Base-by-base conservation (phyloP, 2,888 invertebrate species). In the Cremastinae sp. region DNA sequence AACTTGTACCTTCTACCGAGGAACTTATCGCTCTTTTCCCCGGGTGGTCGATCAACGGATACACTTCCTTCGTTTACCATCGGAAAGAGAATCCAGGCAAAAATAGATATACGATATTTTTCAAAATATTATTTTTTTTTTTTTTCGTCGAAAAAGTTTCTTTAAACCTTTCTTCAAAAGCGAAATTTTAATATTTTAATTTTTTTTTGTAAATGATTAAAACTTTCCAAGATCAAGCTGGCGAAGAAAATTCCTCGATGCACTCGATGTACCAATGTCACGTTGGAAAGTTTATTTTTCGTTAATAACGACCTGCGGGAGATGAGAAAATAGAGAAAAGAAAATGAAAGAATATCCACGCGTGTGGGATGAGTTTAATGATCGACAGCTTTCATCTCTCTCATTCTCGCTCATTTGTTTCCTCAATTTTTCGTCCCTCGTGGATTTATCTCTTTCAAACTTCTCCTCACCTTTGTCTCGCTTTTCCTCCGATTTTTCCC, bases 261-360 rank as follows among this genome's bases (percentile, higher is more conserved):
- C 9, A 53, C 12, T 45, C n/a, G 41, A 45, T 22, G 56, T 75
- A 18, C 61, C 49, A 22, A 5, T 41, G 61, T 75, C 75, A 75
- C 71, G 75, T 66, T 71, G 75, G 71, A 75, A 75, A 75, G 66
- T 71, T 61, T 14, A 14, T 51, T 3, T 18, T 64, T 47, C 20
- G 43, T 49, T 69, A 28, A 64, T 69, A 28, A 28, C 28, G 5
- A 3, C 28, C 2, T 5, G 28, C 2, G 5, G 28, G 28, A 2
- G 28, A 28, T 28, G 28, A 5, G 28, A 28, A 28, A 28, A 28
- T 53, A 53, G 18, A 8, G 62, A 62, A 62, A 28, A 41, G 20
- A 53, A 69, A 55, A 47, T 8, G 28, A 28, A 35, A 69, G 55
- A 9, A 59, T 51, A 22, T 58, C 16, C 10, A 7, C 16, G 43